Conservation (phyloP, 2,888 invertebrate species). For the Acheta domesticus region DNA sequence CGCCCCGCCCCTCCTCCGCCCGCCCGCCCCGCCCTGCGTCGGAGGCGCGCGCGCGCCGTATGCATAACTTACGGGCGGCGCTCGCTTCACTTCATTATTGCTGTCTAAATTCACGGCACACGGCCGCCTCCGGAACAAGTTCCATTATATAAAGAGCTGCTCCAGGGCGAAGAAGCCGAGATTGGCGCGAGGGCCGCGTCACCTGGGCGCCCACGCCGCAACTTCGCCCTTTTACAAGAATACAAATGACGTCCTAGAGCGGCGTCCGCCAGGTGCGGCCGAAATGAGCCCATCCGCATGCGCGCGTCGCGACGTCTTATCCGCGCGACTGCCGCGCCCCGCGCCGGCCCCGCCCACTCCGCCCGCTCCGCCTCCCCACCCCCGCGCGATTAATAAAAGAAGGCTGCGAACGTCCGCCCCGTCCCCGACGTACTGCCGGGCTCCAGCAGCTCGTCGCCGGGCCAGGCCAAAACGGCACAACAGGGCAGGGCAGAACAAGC, state of each 20-base stretch:
- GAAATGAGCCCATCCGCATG: constrained; percentile 9
- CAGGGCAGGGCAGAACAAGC: no score
- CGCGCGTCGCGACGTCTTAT: not conserved
- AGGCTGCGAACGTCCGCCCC: no score
- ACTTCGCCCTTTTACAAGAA: not conserved
- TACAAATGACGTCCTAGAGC: not conserved
- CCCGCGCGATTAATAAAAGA: not conserved
- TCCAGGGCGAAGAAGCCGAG: not conserved
- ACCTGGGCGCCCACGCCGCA: constrained; percentile 18
- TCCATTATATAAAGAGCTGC: constrained; percentile 32
- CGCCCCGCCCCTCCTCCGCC: not conserved
- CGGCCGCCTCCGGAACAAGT: constrained; percentile 18
- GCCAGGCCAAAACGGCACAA: no score
- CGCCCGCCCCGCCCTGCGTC: not conserved
- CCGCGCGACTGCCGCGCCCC: not conserved
- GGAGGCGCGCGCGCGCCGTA: constrained; percentile 4
- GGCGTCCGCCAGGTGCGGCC: constrained; percentile 4
- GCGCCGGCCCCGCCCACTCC: not conserved
- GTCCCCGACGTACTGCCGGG: no score
- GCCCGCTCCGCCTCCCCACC: no score
- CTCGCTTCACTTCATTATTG: constrained; percentile 32
- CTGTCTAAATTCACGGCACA: constrained; percentile 32
- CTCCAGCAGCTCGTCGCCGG: no score
- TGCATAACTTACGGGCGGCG: not conserved
- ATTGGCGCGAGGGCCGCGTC: not conserved